These are phyloP conservation scores for Centropyge bicolor DNA, from an alignment of 2,797 vertebrate species.

Conservation along the genomic window DNA sequence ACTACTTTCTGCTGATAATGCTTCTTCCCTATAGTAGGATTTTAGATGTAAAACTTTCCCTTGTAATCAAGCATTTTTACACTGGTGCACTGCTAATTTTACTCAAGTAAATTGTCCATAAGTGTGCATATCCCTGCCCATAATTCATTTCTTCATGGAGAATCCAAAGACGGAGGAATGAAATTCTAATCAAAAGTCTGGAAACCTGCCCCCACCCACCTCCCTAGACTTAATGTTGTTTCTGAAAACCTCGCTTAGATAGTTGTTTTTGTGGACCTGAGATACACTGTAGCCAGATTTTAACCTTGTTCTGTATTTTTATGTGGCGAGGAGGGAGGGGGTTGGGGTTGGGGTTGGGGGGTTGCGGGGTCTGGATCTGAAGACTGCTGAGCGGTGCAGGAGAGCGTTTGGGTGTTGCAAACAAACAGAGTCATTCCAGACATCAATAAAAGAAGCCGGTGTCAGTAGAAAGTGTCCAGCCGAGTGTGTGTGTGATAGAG, in stretches of 20 bases:
- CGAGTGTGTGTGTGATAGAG: slow-evolving; percentile 37
- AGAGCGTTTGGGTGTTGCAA: slow-evolving; percentile 44
- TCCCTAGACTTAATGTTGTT: not conserved
- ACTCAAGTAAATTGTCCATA: not conserved
- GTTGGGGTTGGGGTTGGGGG: no score
- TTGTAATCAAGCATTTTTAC: not conserved
- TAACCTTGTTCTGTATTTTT: slow-evolving; percentile 24
- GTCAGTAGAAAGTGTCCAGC: slow-evolving; percentile 47
- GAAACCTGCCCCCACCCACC: not conserved
- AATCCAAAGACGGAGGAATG: not conserved
- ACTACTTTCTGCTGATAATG: not conserved
- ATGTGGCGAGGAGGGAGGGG: not conserved
- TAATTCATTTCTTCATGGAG: slow-evolving; percentile 1
- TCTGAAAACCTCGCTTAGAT: slow-evolving; percentile 7
- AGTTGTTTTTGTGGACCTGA: no score
- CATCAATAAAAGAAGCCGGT: slow-evolving; percentile 61
- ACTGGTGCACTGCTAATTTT: not conserved
- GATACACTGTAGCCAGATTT: slow-evolving; percentile 20
- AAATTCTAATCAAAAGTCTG: slow-evolving; percentile 7
- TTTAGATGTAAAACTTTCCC: not conserved
- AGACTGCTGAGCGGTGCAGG: slow-evolving; percentile 45
- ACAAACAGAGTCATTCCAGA: slow-evolving; percentile 53
- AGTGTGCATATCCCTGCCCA: not conserved
- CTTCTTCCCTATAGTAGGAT: not conserved
- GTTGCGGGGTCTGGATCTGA: not conserved